A percentile compares a stretch with the other conserved stretches of the same genome.
Conservation (phyloP, 2,888 invertebrate genomes). For the Euzophera pinguis region DNA sequence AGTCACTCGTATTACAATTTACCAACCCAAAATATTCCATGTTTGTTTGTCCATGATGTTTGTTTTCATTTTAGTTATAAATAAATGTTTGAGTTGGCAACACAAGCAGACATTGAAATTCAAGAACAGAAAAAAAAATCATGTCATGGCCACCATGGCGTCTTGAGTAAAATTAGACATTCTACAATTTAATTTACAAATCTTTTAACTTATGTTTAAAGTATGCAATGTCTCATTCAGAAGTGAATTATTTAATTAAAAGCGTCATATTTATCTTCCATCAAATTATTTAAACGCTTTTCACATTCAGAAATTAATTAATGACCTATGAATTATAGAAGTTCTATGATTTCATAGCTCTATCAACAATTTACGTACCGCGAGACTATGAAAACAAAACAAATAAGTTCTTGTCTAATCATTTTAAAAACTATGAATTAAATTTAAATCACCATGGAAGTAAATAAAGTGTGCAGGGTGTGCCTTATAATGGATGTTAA, state of each 20-base stretch:
- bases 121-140: too few relatives aligned
- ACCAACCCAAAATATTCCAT: too few relatives aligned
- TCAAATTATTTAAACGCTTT: not conserved
- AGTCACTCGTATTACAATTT: too few relatives aligned
- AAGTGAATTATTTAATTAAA: not conserved
- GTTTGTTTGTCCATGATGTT: too few relatives aligned
- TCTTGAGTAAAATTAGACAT: slow-evolving; percentile 12
- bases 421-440: slow-evolving; percentile 17
- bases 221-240: not conserved
- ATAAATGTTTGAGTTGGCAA: too few relatives aligned
- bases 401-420: not conserved
- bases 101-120: too few relatives aligned
- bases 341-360: slow-evolving; percentile 69
- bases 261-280: not conserved
- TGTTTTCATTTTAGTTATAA: too few relatives aligned
- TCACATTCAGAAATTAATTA: not conserved
- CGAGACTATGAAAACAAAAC: slow-evolving; percentile 44
- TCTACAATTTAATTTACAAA: not conserved
- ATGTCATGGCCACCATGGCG: not conserved
- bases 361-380: slow-evolving; percentile 36
- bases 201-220: not conserved
- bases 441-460: slow-evolving; percentile 39
- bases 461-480: slow-evolving; percentile 57
- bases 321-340: slow-evolving; percentile 35
- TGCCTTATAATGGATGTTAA: slow-evolving; percentile 55